Evolutionary conservation across 2,888 invertebrate species (phyloP).

Genomic region (Leptopterna dolabrata): DNA sequence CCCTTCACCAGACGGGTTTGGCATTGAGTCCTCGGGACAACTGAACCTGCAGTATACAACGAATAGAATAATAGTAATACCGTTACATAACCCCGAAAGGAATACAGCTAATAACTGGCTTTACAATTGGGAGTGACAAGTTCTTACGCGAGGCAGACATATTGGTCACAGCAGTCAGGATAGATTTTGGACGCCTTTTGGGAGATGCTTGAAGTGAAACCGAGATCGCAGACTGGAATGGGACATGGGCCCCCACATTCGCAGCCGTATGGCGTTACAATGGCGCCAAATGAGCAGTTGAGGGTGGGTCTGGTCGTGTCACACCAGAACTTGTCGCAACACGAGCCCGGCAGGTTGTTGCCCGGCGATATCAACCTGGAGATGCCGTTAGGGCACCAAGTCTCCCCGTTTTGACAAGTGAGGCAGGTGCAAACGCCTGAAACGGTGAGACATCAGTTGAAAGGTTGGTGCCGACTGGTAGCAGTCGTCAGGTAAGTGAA

Average conservation of each 20-base stretch:
- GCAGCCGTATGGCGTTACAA: background rate
- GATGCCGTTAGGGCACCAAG: background rate
- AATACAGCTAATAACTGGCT: too few species aligned
- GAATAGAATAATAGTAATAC: too few species aligned
- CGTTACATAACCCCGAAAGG: too few species aligned
- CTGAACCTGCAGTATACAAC: background rate
- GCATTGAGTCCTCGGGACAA: background rate
- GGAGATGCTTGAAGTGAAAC: too few species aligned
- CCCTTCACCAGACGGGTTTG: background rate
- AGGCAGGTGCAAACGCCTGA: background rate
- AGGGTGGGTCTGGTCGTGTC: background rate
- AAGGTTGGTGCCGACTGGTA: too few species aligned
- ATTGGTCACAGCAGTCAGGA: background rate
- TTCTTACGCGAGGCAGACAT: background rate
- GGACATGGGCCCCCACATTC: background rate
- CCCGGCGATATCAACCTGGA: background rate
- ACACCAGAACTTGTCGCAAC: background rate
- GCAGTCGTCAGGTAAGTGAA: background rate
- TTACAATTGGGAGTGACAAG: too few species aligned
- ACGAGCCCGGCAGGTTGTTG: background rate
- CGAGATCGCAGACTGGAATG: background rate
- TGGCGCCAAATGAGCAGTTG: background rate
- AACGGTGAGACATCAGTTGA: background rate
- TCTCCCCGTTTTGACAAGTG: background rate
- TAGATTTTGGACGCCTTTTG: background rate